Conservation (phyloP, 2,113 vertebrate genomes). For the Circaetus gallicus region DNA sequence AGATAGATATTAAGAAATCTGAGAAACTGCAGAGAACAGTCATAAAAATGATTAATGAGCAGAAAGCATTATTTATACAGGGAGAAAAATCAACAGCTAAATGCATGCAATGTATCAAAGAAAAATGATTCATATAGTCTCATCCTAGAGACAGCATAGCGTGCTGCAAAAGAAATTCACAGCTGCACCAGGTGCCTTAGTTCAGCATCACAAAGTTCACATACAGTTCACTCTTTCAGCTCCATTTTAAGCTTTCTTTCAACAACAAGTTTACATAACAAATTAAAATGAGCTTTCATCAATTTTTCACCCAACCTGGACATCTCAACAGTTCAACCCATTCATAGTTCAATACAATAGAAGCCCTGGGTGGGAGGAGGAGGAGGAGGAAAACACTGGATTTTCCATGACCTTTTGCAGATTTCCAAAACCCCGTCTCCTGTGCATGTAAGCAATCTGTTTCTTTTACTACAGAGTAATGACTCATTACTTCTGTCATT, state of each 20-base stretch:
- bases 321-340: not conserved
- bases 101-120: accelerated
- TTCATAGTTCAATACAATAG: not conserved
- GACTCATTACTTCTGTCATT: not conserved
- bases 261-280: not conserved
- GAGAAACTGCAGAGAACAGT: not conserved
- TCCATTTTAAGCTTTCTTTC: not conserved
- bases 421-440: not conserved
- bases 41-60: not conserved
- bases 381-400: not conserved
- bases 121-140: not conserved
- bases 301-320: not conserved
- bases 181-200: not conserved
- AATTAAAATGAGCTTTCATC: not conserved
- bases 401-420: not conserved
- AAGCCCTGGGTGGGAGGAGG: not conserved
- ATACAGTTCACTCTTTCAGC: not conserved
- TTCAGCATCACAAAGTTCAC: not conserved
- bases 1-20: not conserved
- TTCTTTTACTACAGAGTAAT: not conserved
- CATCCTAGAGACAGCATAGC: not conserved
- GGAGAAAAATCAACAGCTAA: not conserved
- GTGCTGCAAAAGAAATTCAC: not conserved
- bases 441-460: not conserved
- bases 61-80: not conserved